These are phyloP conservation scores for Seriola quinqueradiata DNA, from an alignment of 2,113 vertebrate species.

Conservation along the genomic window DNA sequence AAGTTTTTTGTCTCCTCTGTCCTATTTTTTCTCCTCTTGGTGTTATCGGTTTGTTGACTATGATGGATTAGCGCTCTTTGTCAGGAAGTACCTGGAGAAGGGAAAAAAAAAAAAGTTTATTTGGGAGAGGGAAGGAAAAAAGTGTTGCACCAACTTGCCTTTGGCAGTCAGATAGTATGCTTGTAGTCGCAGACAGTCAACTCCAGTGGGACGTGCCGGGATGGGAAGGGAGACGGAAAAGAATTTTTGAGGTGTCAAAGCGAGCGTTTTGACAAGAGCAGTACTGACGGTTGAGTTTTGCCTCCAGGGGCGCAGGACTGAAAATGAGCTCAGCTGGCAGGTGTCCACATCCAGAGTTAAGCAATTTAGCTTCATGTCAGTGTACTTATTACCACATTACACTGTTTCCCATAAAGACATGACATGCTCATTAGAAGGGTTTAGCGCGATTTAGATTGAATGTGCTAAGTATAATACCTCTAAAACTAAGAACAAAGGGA, in stretches of 20 bases:
- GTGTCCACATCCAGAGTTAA: constrained; percentile 67
- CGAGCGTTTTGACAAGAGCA: constrained; percentile 71
- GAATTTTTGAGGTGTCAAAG: constrained; percentile 71
- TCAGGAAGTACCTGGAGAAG: constrained; percentile 43
- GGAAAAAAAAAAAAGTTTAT: not conserved
- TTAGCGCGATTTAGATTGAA: constrained; percentile 52
- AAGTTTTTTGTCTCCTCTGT: constrained; percentile 3
- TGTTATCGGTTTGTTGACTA: constrained; percentile 26
- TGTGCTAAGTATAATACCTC: constrained; percentile 43
- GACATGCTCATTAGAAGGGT: constrained; percentile 61
- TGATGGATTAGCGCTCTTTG: constrained; percentile 55
- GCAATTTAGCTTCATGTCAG: constrained; percentile 66
- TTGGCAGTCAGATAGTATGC: constrained; percentile 52
- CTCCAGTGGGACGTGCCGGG: constrained; percentile 62
- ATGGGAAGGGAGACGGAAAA: constrained; percentile 51
- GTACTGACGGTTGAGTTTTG: constrained; percentile 58
- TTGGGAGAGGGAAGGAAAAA: not conserved
- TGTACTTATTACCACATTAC: constrained; percentile 59
- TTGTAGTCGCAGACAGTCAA: constrained; percentile 51
- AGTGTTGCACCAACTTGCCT: constrained; percentile 65
- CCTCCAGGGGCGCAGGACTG: constrained; percentile 56
- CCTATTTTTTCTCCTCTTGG: not conserved
- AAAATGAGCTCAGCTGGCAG: constrained; percentile 77
- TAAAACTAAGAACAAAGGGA: constrained; percentile 46
- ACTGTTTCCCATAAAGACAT: constrained; percentile 52